Base-by-base conservation (phyloP, 2,888 invertebrate genomes). In the Trypoxylon attenuatum region DNA sequence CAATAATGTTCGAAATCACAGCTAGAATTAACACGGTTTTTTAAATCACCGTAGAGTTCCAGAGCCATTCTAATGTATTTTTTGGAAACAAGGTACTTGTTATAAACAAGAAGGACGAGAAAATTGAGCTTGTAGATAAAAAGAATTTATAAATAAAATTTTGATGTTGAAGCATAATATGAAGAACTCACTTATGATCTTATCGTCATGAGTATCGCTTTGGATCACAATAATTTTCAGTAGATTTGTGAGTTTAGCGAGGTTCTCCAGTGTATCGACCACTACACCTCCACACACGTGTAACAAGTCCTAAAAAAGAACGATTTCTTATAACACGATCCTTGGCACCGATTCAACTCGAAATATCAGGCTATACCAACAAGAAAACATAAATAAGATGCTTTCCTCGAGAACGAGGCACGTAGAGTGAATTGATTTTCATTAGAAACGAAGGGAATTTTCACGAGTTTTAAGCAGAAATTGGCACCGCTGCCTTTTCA, bases 261-360 rank as follows among this genome's bases (percentile, higher is more conserved):
- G 64, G 1, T 63, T 68, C 0, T 72, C 60, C 5, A 80, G 1
- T 2, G 75, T 67, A 2, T 49, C 3, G 23, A 70, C 76, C 2
- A 84, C 68, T 1, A 49, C 63, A 23, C 76, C 84, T 13, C 83
- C 83, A 15, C 74, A 77, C 1, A 62, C 75, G 8, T 33, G 25
- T 50, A 84, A 58, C 33, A 84, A 54, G 22, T 78, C 73, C 84
- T 84, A 45, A 49, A 79, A 73, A 42, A 61, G 18, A 46, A 42
- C 15, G 27, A 41, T 61, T 52, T 41, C 50, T 65, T 57, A 56
- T 39, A 52, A 18, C 21, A 25, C 22, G 13, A 22, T 23, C 39
- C 39, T 70, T 73, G 74, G 71, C 74, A 10, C 0, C 3, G 27
- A 22, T 59, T 67, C 73, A 70, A 65, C 19, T 52, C 47, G 18